Conservation (phyloP, 2,113 vertebrate species). For the Pseudonaja textilis region DNA sequence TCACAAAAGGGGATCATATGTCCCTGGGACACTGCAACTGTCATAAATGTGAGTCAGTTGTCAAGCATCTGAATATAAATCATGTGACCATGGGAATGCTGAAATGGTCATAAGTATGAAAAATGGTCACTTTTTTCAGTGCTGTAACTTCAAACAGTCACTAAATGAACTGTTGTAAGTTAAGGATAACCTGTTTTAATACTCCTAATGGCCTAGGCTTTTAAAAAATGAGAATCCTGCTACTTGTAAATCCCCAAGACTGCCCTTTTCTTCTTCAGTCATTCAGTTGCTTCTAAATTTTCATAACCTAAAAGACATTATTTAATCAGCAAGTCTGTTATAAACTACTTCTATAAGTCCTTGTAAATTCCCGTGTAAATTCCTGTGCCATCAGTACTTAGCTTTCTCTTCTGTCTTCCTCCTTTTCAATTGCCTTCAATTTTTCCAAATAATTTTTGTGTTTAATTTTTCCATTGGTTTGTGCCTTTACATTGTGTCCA, state of each 20-base stretch:
- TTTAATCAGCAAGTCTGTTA: not conserved
- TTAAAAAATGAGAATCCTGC: not conserved
- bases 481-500: not conserved
- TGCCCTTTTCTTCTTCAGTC: not conserved
- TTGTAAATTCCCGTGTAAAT: not conserved
- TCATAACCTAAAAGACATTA: not conserved
- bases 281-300: not conserved
- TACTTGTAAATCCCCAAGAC: not conserved
- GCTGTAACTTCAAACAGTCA: too few species aligned
- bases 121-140: too few species aligned
- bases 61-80: too few species aligned
- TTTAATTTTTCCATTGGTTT: not conserved
- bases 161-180: too few species aligned
- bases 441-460: not conserved
- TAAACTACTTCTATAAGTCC: not conserved
- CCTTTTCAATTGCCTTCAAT: not conserved
- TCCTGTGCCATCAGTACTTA: not conserved
- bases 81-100: too few species aligned
- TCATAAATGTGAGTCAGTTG: too few species aligned
- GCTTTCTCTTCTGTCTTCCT: not conserved
- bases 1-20: too few species aligned
- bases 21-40: too few species aligned
- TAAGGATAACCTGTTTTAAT: not conserved
- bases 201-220: not conserved
- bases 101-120: too few species aligned